Base-by-base conservation (phyloP, 2,797 vertebrate species). In the Protonibea diacanthus region DNA sequence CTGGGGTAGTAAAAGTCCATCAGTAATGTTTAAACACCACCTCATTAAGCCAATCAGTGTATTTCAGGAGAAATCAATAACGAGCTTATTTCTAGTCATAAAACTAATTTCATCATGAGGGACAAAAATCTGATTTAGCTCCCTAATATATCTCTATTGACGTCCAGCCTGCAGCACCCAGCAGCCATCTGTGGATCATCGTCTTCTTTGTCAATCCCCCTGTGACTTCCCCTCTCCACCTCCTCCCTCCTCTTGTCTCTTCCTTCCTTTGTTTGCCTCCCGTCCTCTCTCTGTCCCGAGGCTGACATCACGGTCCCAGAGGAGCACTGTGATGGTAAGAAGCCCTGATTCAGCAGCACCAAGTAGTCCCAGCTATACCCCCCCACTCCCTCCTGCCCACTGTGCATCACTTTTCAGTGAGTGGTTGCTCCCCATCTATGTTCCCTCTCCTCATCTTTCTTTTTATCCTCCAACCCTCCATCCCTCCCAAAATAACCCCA, bases 241-340 rank as follows among this genome's bases (percentile, higher is more conserved):
- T 53, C 69, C 57, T 17, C 71, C 83, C 64, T 81, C 71, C 71
- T 65, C 74, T 55, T 6, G 3, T 33, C 77, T 76, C 73, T 70
- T 71, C 71, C 42, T 85, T 77, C 58, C 73, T 89, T 91, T 92
- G 89, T 92, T 85, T 85, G 71, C 62, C 80, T 73, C 69, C 44
- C 18, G 45, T 63, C 57, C 17, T 71, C 63, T 57, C 53, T 78
- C 60, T 59, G 71, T 86, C 88, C 74, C 23, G 23, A 53, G 74
- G 80, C 73, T 93, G 86, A 91, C 89, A 89, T 93, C 88, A 91
- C 66, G 8, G 81, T 88, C 92, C 89, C 90, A 69, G 68, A 79
- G 74, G 88, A 86, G 71, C 71, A 59, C 61, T 47, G 51, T 80
- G 80, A 89, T 79, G 78, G 62, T 83, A 93, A 89, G 80, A 25